Evolutionary conservation across 2,113 vertebrate species (phyloP).

Genomic region (Tachysurus fulvidraco): DNA sequence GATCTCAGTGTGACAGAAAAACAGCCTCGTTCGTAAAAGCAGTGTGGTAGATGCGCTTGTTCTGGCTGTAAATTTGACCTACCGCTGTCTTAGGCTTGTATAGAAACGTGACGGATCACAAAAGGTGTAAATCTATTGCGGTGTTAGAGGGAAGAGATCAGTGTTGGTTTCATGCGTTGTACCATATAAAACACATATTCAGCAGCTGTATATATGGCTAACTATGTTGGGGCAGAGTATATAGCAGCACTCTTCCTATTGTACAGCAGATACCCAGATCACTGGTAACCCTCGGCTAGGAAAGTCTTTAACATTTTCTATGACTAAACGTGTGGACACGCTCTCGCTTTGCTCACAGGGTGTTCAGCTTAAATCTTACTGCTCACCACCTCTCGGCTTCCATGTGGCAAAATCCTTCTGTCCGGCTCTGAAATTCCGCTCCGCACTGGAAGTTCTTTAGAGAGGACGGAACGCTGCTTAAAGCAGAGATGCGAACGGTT

Average conservation of each 20-base stretch:
- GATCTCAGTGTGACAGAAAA: conserved; percentile 49
- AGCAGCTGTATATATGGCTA: conserved; percentile 74
- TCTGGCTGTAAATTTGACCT: conserved; percentile 51
- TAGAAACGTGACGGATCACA: conserved; percentile 55
- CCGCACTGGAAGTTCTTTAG: neutral
- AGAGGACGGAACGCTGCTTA: conserved; percentile 56
- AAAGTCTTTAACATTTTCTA: conserved; percentile 75
- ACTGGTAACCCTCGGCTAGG: conserved; percentile 71
- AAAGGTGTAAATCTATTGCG: conserved; percentile 41
- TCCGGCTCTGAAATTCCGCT: conserved; percentile 37
- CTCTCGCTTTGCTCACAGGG: conserved; percentile 57
- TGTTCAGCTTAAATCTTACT: conserved; percentile 33
- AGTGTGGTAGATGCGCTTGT: conserved; percentile 27
- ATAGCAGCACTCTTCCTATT: conserved; percentile 61
- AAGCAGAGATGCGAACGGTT: conserved; percentile 54
- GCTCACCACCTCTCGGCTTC: conserved; percentile 36
- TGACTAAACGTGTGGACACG: conserved; percentile 67
- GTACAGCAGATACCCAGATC: conserved; percentile 66
- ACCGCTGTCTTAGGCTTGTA: conserved; percentile 67
- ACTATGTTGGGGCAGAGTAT: conserved; percentile 59
- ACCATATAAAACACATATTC: conserved; percentile 64
- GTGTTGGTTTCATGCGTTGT: conserved; percentile 44
- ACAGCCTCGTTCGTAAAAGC: neutral
- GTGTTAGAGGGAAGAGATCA: neutral
- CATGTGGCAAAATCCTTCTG: conserved; percentile 29